Evolutionary conservation across 2,113 vertebrate species (phyloP), one percentile per base, ranked within the genome.

Genomic region (Symphodus melops): DNA sequence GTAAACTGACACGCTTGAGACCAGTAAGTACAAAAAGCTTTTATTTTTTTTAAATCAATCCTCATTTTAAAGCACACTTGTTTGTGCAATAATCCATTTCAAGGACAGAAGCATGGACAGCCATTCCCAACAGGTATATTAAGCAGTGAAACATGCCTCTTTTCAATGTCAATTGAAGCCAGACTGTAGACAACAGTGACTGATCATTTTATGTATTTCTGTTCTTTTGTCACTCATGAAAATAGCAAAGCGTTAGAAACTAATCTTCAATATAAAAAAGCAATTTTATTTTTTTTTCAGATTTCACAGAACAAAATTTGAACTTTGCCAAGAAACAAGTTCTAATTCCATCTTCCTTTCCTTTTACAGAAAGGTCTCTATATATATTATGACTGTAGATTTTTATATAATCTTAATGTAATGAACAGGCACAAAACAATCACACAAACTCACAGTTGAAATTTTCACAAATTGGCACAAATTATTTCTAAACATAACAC

Each of bases 31-130:
- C 25, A 88, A 81, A 83, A 62, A 59, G 9, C 25, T 36, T 91
- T 91, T 84, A 77, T 84, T 88, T 73, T 84, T 88, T 73, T 59
- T 11, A 5, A 67, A 70, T 54, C 52, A 51, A 11, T n/a, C 21
- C 8, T 67, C 33, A 44, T 37, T 25, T 77, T 21, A 70, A n/a
- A 41, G 5, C 23, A 28, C 52, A 44, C 44, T 64, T 9, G 28
- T 13, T 37, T 37, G 42, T 42, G 46, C 37, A 66, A 16, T 72
- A 2, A 66, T 19, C 60, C 33, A 53, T 59, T 37, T 69, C 4
- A 69, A 17, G 14, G 37, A 74, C 36, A 84, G 37, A 42, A 61
- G 9, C 6, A 46, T 65, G 51, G 13, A 56, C 16, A 66, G 63
- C 36, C 36, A 77, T 28, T 75, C n/a, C 46, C n/a, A 53, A 62